Conservation (phyloP, 2,113 vertebrate genomes). For the Pogona vitticeps region DNA sequence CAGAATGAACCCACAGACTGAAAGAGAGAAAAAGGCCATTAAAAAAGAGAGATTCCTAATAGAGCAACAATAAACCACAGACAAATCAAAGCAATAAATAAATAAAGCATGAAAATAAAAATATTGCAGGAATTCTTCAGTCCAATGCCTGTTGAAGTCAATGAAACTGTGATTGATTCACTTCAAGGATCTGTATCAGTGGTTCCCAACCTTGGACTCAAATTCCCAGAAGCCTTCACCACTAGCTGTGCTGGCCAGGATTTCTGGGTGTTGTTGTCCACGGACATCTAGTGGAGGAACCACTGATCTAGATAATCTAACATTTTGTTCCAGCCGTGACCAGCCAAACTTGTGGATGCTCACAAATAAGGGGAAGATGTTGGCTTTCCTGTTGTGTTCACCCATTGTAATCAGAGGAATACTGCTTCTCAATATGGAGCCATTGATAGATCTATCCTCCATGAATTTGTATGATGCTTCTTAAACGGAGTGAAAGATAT, state of each 20-base stretch:
- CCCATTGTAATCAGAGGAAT: too few relatives aligned
- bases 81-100: background rate
- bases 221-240: too few relatives aligned
- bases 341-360: background rate
- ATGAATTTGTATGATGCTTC: background rate
- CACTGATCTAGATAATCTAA: background rate
- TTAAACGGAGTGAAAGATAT: background rate
- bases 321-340: background rate
- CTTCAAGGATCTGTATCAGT: too few relatives aligned
- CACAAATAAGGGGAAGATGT: background rate
- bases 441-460: background rate
- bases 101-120: background rate
- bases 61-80: background rate
- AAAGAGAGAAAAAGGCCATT: background rate
- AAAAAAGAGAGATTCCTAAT: too few relatives aligned
- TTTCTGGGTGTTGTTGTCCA: too few relatives aligned
- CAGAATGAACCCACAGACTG: background rate
- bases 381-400: too few relatives aligned
- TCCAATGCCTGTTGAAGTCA: background rate
- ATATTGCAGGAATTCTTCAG: background rate
- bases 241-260: too few relatives aligned
- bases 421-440: background rate
- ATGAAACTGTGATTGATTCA: too few relatives aligned
- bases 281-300: too few relatives aligned
- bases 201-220: too few relatives aligned